Conservation (phyloP, 2,888 invertebrate species). For the Apoda limacodes region DNA sequence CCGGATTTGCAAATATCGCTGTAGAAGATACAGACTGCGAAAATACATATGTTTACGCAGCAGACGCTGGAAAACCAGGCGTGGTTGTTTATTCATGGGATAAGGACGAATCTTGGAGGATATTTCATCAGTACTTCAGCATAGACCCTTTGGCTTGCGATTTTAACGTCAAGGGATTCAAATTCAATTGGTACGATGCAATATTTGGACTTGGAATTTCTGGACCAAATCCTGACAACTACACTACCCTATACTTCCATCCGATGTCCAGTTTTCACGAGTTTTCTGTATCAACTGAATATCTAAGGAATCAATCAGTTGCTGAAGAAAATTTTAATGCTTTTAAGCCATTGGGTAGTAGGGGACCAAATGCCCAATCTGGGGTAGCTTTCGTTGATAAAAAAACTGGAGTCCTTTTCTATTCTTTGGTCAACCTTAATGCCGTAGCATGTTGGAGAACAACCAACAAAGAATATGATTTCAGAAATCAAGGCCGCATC, state of each 20-base stretch:
- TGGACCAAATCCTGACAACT: constrained; percentile 73
- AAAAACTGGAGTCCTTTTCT: constrained; percentile 78
- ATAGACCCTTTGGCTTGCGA: constrained; percentile 80
- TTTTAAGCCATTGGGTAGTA: constrained; percentile 75
- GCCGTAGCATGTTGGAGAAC: constrained; percentile 85
- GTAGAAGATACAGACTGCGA: constrained; percentile 81
- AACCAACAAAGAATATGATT: constrained; percentile 73
- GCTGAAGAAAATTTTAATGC: constrained; percentile 71
- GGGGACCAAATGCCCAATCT: constrained; percentile 80
- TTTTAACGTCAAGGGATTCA: constrained; percentile 76
- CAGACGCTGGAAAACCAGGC: constrained; percentile 76
- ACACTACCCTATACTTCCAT: constrained; percentile 82
- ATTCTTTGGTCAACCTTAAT: constrained; percentile 79
- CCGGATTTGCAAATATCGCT: constrained; percentile 80
- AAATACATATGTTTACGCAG: constrained; percentile 78
- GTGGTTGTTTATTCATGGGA: constrained; percentile 83
- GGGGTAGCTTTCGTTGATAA: constrained; percentile 79
- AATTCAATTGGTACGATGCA: constrained; percentile 83
- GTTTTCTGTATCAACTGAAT: constrained; percentile 78
- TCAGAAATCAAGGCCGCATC: constrained; percentile 78
- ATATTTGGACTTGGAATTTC: constrained; percentile 80
- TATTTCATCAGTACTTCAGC: constrained; percentile 77
- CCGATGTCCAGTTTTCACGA: constrained; percentile 82
- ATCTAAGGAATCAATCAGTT: constrained; percentile 71
- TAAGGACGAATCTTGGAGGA: constrained; percentile 78